Conservation (phyloP, 2,113 vertebrate genomes). For the Syngnathus scovelli region DNA sequence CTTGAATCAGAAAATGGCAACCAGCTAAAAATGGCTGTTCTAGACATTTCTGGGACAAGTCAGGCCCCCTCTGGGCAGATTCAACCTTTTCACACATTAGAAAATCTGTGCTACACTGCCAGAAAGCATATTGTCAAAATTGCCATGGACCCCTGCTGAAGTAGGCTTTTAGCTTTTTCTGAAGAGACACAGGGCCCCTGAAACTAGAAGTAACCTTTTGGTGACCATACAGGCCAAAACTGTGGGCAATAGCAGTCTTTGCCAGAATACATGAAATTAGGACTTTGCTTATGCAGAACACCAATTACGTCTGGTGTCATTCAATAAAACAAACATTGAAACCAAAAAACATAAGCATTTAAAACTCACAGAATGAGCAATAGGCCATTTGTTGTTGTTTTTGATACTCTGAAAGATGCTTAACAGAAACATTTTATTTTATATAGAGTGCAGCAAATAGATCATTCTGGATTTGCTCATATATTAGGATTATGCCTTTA, state of each 20-base stretch:
- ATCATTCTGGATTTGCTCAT: not conserved
- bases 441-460: no score
- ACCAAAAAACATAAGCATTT: not conserved
- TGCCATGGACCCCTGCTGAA: not conserved
- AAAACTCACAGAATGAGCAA: not conserved
- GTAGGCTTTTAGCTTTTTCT: not conserved
- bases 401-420: not conserved
- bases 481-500: not conserved
- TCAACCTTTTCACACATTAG: not conserved
- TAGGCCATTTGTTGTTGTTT: not conserved
- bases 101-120: not conserved
- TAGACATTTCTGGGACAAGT: not conserved
- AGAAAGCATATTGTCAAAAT: not conserved
- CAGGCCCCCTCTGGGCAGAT: not conserved
- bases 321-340: not conserved
- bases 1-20: not conserved
- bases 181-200: not conserved
- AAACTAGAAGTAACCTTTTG: not conserved
- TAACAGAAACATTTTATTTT: no score
- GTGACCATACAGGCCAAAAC: not conserved
- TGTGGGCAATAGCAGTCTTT: not conserved
- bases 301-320: not conserved
- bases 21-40: not conserved
- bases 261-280: not conserved
- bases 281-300: not conserved